A percentile compares a stretch with the other conserved stretches of the same genome.
Conservation (phyloP, 2,888 invertebrate genomes). For the Tubiluchus corallicola region DNA sequence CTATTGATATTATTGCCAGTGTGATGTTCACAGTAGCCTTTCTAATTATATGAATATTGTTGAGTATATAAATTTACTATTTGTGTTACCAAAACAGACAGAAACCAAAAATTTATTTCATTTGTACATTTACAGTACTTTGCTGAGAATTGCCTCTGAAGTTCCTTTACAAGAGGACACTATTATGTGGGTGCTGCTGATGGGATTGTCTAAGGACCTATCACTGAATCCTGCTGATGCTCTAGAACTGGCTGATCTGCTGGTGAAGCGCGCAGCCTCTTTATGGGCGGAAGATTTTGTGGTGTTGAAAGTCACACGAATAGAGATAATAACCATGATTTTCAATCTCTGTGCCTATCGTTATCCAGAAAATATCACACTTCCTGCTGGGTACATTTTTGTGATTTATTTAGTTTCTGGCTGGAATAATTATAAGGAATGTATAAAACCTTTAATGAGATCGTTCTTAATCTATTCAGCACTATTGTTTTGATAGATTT, state of each 20-base stretch:
- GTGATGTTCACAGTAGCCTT: no score
- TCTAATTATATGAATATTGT: no score
- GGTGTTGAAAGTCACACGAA: slow-evolving; percentile 26
- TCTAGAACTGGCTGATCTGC: slow-evolving; percentile 62
- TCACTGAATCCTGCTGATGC: slow-evolving; percentile 62
- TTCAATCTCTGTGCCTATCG: slow-evolving; percentile 77
- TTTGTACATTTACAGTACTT: no score
- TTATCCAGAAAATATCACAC: slow-evolving; percentile 73
- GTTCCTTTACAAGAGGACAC: slow-evolving; percentile 69
- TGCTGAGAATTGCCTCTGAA: slow-evolving; percentile 63
- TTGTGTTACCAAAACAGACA: no score
- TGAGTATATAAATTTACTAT: no score
- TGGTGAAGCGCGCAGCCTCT: slow-evolving; percentile 63
- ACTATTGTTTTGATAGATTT: no score
- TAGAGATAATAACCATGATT: slow-evolving; percentile 65
- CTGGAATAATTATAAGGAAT: neutral
- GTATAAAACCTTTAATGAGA: no score
- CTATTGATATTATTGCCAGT: no score
- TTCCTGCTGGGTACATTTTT: slow-evolving; percentile 51
- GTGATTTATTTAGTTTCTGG: slow-evolving; percentile 9
- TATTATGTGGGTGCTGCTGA: slow-evolving; percentile 55
- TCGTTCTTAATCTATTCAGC: no score
- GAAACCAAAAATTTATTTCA: no score
- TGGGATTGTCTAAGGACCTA: slow-evolving; percentile 47
- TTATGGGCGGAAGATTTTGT: slow-evolving; percentile 41